Evolutionary conservation across 2,113 vertebrate species (phyloP).

Genomic region (Paraplagusia blochii): DNA sequence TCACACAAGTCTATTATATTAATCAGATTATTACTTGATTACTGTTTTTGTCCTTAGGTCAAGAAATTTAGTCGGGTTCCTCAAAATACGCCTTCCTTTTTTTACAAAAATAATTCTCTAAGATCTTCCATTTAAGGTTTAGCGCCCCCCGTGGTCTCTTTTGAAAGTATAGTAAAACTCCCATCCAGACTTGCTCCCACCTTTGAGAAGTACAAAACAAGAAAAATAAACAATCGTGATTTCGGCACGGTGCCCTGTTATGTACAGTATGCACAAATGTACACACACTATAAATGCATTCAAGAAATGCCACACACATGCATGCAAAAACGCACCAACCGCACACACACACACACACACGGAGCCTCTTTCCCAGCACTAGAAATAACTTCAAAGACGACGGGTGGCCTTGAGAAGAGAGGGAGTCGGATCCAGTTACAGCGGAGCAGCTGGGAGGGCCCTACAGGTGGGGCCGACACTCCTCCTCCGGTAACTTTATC

Average conservation of each 20-base stretch:
- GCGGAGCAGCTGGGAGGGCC: conserved; percentile 76
- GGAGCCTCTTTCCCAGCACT: conserved; percentile 74
- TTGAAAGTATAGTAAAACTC: too few relatives aligned
- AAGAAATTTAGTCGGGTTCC: too few relatives aligned
- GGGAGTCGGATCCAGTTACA: conserved; percentile 72
- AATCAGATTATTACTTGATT: too few relatives aligned
- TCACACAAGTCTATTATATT: too few relatives aligned
- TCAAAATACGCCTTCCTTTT: too few relatives aligned
- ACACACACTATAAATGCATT: conserved; percentile 33
- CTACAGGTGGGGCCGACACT: conserved; percentile 76
- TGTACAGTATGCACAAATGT: conserved; percentile 43
- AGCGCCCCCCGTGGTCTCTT: too few relatives aligned
- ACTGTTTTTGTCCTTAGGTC: too few relatives aligned
- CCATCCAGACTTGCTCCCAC: too few relatives aligned
- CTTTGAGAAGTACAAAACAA: too few relatives aligned
- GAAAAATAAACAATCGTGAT: too few relatives aligned
- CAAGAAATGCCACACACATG: not conserved
- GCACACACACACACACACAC: conserved; percentile 20
- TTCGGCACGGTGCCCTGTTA: not conserved
- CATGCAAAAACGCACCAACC: conserved; percentile 4
- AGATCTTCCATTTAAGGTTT: too few relatives aligned
- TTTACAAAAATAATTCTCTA: too few relatives aligned
- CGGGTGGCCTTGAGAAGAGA: conserved; percentile 73
- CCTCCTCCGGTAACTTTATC: conserved; percentile 77
- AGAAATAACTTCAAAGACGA: conserved; percentile 81